Base-by-base conservation (phyloP, 2,113 vertebrate species). In the Mormyrus iriodes region DNA sequence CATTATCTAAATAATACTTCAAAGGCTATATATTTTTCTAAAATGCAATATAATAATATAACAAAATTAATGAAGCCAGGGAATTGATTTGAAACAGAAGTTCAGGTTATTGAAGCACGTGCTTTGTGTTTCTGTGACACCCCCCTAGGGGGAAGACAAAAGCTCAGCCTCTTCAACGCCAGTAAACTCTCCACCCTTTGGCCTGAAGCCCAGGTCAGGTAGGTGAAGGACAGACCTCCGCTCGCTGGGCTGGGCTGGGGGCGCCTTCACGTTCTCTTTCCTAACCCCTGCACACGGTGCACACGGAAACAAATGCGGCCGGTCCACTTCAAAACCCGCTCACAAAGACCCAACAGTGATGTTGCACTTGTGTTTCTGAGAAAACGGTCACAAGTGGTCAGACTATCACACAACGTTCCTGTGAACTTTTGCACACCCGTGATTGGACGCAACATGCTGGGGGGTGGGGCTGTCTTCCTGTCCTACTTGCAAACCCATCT, bases 161-260 rank as follows among this genome's bases (percentile, higher is more conserved):
- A 95, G 94, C 51, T 95, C 96, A 0, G 61, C 92, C 27, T 12
- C 93, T 61, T 96, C 95, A 90, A 94, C 95, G 19, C 93, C 95
- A 46, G 91, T 93, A 89, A 95, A 93, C 91, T 89, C 94, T 24
- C 93, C 95, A 19, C 96, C 96, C 0, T 99, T 98, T 92, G 98
- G 97, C 86, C 95, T 99, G 93, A 99, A 98, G 90, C 97, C 98
- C 13, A 95, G 98, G 86, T 98, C 98, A 95, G 98, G 98, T 99
- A 96, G 96, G 93, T 92, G 7, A 49, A 31, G 46, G 27, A 27
- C 51, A 61, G 84, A 12, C 31, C 7, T 27, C 9, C 35, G 39
- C 73, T n/a, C 24, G 53, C 10, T 4, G 0, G 49, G 55, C 89
- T 89, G 88, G 48, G 19, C 82, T 44, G 86, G 58, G 21, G 13